Conservation (phyloP, 2,797 vertebrate genomes). For the Lepilemur septentrionalis region DNA sequence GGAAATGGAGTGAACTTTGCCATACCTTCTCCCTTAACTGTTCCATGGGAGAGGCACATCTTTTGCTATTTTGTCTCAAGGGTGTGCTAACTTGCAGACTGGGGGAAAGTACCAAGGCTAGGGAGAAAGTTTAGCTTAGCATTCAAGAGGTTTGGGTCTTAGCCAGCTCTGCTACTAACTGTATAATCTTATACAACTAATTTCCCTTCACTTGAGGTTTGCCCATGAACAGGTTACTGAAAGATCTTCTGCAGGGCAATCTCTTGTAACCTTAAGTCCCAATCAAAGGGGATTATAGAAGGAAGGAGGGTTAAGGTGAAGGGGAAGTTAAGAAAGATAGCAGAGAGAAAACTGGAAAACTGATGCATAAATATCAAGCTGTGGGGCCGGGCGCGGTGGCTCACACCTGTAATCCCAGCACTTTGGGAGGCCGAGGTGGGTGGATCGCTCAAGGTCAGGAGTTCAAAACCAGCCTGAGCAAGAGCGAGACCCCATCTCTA, state of each 20-base stretch:
- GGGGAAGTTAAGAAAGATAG: background rate
- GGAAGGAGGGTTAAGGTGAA: background rate
- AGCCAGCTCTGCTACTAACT: background rate
- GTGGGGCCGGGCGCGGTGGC: too few relatives aligned
- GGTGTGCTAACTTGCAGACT: background rate
- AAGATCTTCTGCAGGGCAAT: background rate
- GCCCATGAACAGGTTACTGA: background rate
- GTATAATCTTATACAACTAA: background rate
- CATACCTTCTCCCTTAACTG: background rate
- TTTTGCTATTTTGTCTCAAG: background rate
- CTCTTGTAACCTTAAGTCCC: background rate
- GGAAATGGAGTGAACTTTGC: background rate
- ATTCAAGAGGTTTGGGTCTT: background rate
- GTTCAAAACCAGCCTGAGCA: too few relatives aligned
- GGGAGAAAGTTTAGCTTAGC: background rate
- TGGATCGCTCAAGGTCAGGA: too few relatives aligned
- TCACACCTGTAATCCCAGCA: too few relatives aligned
- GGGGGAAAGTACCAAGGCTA: background rate
- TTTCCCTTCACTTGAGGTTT: background rate
- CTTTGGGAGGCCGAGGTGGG: too few relatives aligned
- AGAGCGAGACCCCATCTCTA: too few relatives aligned
- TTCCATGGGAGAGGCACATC: background rate
- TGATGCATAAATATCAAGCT: background rate
- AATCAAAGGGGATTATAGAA: background rate
- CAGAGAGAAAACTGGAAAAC: background rate